These are phyloP conservation scores for Plectropomus leopardus DNA, from an alignment of 2,113 vertebrate genomes.

Conservation along the genomic window DNA sequence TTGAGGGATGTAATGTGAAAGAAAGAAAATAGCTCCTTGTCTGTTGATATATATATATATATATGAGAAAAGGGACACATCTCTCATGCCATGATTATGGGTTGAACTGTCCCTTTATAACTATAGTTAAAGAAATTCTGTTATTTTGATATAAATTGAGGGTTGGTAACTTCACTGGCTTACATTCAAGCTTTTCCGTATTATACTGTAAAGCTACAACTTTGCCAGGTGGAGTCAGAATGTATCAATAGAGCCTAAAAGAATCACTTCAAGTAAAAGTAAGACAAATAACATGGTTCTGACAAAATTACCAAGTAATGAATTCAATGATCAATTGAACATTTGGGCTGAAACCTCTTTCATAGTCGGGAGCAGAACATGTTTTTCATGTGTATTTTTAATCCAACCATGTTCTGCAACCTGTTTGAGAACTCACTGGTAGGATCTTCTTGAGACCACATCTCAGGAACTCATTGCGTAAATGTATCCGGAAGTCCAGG, in stretches of 20 bases:
- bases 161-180: not conserved
- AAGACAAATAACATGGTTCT: not conserved
- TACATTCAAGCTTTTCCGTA: not conserved
- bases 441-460: slow-evolving; percentile 95
- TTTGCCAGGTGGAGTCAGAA: not conserved
- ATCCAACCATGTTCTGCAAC: not conserved
- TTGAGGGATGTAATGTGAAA: no score
- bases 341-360: not conserved
- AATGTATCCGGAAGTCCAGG: slow-evolving; percentile 98
- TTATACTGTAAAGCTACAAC: not conserved
- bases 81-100: no score
- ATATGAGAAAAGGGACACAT: no score
- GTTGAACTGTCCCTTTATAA: no score
- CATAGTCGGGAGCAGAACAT: not conserved
- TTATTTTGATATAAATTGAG: slow-evolving; percentile 2
- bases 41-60: no score
- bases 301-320: not conserved
- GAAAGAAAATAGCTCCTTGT: no score
- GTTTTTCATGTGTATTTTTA: not conserved
- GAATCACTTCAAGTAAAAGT: not conserved
- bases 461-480: slow-evolving; percentile 96
- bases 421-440: slow-evolving; percentile 88
- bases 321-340: not conserved
- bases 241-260: not conserved
- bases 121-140: not conserved